Evolutionary conservation across 1,140 invertebrate species (phyloP), one percentile per base, ranked within the genome.

Genomic region (Amphibalanus amphitrite): DNA sequence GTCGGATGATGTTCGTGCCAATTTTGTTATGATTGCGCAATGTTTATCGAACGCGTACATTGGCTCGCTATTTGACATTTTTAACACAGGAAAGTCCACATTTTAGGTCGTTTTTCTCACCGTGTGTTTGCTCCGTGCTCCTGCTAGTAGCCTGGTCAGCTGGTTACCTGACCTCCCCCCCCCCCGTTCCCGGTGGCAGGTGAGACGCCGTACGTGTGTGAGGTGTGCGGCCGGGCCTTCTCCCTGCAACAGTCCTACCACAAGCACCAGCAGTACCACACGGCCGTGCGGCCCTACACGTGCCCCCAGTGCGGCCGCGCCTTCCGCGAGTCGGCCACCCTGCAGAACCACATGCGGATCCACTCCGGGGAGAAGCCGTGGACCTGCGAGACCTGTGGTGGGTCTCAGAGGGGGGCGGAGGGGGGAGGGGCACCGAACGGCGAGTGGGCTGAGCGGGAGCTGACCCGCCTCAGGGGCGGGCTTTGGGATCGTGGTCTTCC

Each of bases 231-330:
- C 70, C 92, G 93, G 80, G 90, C 88, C 0, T 95, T 95, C 81
- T 92, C 90, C 29, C 92, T 92, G 79, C 90, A 92, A 80, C 92
- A 94, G 75, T 93, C 91, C 1, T 93, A 92, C 78, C 91, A 94
- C 78, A 93, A 92, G 77, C 92, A 95, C 80, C 85, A 91, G 76
- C 82, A 90, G 23, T 92, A 91, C 77, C 79, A 80, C 74, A 91
- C 88, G 71, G 88, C 91, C 77, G 90, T 92, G 74, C 91, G 92
- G 76, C 91, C 90, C 1, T 89, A 93, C 76, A 82, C 84, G 10
- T 93, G 91, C 77, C 80, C 77, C 23, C 87, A 88, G 75, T 94
- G 92, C 80, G 89, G 89, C 0, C 83, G 90, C 74, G 85, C 89
- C 10, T 93, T 93, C 78, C 92, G 92, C 79, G 90, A 92, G 80